Conservation (phyloP, 2,888 invertebrate species). For the Chymomyza amoena region DNA sequence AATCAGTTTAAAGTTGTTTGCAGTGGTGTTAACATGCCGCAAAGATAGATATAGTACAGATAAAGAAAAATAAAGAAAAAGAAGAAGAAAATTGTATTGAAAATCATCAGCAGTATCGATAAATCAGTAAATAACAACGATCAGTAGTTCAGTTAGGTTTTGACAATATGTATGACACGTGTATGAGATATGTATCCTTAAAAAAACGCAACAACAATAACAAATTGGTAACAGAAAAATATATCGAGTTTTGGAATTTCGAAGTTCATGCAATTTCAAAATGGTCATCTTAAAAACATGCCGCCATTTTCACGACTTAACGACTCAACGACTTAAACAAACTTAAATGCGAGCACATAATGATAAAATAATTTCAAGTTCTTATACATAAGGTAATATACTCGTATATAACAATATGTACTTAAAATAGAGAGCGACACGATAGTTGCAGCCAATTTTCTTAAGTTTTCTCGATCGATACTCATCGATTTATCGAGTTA, state of each 20-base stretch:
- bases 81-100: not conserved
- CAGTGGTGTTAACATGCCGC: not conserved
- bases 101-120: slow-evolving; percentile 10
- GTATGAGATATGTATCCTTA: too few species aligned
- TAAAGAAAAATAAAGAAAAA: slow-evolving; percentile 15
- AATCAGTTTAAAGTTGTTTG: not conserved
- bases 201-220: too few species aligned
- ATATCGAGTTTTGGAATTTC: too few species aligned
- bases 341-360: not conserved
- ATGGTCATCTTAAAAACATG: not conserved
- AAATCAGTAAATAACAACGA: slow-evolving; percentile 16
- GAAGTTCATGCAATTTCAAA: not conserved
- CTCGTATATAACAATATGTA: too few species aligned
- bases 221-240: too few species aligned
- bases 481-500: too few species aligned
- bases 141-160: not conserved
- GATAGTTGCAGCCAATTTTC: too few species aligned
- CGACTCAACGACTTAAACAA: not conserved
- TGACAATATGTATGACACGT: too few species aligned
- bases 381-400: too few species aligned
- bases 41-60: slow-evolving; percentile 15
- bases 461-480: too few species aligned
- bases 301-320: too few species aligned
- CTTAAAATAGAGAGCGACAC: too few species aligned
- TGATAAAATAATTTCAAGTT: not conserved